Percentiles rank a stretch among this genome's conserved stretches.
Conservation (phyloP, 2,797 vertebrate species). For the Pitangus sulphuratus region DNA sequence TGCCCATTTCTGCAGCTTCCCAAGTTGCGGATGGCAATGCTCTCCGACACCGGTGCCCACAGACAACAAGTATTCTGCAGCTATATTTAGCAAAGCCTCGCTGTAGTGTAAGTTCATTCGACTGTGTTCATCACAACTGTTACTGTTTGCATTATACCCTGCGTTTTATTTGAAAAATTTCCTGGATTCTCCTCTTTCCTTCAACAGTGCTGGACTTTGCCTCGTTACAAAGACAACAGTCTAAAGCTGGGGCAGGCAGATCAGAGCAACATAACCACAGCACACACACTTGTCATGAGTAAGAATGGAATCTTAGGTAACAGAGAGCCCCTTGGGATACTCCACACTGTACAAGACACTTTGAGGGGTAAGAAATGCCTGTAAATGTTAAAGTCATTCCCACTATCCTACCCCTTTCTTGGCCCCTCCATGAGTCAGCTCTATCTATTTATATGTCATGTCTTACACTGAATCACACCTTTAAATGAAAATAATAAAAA, state of each 20-base stretch:
- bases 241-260: fast-evolving
- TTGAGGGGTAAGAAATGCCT: background rate
- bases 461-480: background rate
- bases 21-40: background rate
- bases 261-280: background rate
- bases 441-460: background rate
- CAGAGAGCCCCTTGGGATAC: background rate
- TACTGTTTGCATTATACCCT: background rate
- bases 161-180: background rate
- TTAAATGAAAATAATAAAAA: background rate
- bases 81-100: background rate
- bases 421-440: background rate
- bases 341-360: background rate
- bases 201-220: background rate
- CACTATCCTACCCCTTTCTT: background rate
- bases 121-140: background rate
- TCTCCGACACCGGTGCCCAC: background rate
- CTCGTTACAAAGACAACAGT: fast-evolving
- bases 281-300: fast-evolving
- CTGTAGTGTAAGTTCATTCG: background rate
- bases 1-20: background rate
- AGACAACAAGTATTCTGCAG: background rate
- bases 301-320: background rate
- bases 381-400: background rate
- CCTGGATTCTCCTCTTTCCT: background rate